Percentiles rank a stretch among this genome's conserved stretches.
Evolutionary conservation across 35 echinoderm and acorn worm genomes (phyloP).

Genomic region (Strongylocentrotus purpuratus): DNA sequence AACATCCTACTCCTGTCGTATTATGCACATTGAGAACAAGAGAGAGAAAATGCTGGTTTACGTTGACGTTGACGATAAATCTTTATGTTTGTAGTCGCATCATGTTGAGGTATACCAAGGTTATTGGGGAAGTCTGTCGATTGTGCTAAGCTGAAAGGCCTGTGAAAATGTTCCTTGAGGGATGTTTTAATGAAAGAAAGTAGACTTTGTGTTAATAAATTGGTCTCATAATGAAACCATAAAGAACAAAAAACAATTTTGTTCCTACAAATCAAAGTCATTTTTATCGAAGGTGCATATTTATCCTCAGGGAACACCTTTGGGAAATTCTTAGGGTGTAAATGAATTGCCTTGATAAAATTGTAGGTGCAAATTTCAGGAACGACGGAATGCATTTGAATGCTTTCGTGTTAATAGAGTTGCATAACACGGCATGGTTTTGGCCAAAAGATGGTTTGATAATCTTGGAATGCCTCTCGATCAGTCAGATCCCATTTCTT

Average conservation of each 20-base stretch:
- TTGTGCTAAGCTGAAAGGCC: neutral
- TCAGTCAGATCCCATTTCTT: neutral
- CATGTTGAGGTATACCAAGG: neutral
- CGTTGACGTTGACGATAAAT: neutral
- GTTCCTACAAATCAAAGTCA: too few species aligned
- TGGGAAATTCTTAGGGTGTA: too few species aligned
- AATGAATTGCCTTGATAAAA: too few species aligned
- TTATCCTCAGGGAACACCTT: too few species aligned
- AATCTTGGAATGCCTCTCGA: slow-evolving; percentile 2
- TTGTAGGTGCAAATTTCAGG: too few species aligned
- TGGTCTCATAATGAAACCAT: neutral
- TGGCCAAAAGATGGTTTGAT: neutral
- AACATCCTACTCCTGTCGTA: too few species aligned
- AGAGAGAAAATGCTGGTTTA: neutral
- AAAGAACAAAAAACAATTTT: too few species aligned
- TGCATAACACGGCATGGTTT: neutral
- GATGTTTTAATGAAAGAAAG: neutral
- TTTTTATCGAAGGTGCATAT: too few species aligned
- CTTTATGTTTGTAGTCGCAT: neutral
- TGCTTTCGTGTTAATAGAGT: too few species aligned
- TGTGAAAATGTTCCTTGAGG: neutral
- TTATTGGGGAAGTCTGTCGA: neutral
- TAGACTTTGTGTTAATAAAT: neutral
- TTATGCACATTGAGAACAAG: slow-evolving; percentile 46
- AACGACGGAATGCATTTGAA: too few species aligned